phyloP scores from a whole-genome alignment of 2,888 invertebrate species.

The Tortrix viridana region DNA sequence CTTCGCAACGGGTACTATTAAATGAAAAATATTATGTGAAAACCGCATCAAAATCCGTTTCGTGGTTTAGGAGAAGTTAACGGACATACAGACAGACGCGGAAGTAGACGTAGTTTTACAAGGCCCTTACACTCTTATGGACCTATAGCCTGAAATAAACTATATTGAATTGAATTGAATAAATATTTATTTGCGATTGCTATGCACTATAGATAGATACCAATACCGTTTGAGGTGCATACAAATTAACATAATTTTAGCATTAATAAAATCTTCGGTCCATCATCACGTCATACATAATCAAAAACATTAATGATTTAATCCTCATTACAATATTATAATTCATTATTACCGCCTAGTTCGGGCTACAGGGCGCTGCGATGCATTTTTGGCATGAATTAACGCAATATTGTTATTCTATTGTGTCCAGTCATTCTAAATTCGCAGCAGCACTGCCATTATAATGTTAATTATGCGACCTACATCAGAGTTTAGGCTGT shows the following conservation, averaged over 20 bases:
- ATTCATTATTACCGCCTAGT: conserved; percentile 8
- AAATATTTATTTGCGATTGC: too few relatives aligned
- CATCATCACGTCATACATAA: background rate
- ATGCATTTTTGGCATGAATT: conserved; percentile 11
- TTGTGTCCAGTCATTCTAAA: conserved; percentile 8
- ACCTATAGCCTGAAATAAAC: too few relatives aligned
- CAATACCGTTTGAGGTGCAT: background rate
- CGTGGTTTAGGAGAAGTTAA: too few relatives aligned
- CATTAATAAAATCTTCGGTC: background rate
- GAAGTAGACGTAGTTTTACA: too few relatives aligned
- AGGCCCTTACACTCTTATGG: too few relatives aligned
- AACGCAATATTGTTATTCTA: conserved; percentile 10
- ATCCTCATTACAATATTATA: conserved; percentile 6
- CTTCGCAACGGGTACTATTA: too few relatives aligned
- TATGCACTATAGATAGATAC: background rate
- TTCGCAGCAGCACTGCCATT: background rate
- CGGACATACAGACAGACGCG: too few relatives aligned
- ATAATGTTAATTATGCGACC: conserved; percentile 4
- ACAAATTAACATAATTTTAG: background rate
- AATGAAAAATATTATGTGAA: too few relatives aligned
- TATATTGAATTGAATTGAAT: too few relatives aligned
- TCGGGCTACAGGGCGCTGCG: background rate
- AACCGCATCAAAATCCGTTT: too few relatives aligned
- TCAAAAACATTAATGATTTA: background rate
- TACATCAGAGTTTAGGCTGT: conserved; percentile 2